A percentile compares a stretch with the other conserved stretches of the same genome.
phyloP scores from a whole-genome alignment of 1,140 invertebrate species.

The Eupeodes corollae region DNA sequence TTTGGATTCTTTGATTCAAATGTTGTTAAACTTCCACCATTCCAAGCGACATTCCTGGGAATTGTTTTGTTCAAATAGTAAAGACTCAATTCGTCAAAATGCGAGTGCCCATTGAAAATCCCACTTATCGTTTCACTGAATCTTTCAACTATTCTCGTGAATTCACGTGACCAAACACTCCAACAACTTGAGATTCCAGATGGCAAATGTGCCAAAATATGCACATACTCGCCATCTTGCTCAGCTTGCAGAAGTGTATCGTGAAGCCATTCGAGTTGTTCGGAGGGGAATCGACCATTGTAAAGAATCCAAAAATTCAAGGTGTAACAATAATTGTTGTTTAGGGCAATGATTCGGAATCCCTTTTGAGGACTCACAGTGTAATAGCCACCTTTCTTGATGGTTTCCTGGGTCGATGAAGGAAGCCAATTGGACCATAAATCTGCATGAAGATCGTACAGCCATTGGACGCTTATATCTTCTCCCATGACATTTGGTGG shows the following conservation, averaged over 20 bases:
- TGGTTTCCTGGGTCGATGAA: constrained; percentile 45
- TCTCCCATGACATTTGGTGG: constrained; percentile 34
- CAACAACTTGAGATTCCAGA: constrained; percentile 56
- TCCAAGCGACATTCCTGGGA: constrained; percentile 59
- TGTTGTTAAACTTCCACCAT: constrained; percentile 61
- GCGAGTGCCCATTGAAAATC: constrained; percentile 74
- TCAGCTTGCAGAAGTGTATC: constrained; percentile 59
- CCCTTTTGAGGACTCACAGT: constrained; percentile 47
- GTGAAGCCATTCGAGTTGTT: constrained; percentile 68
- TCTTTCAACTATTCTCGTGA: constrained; percentile 46
- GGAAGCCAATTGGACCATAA: constrained; percentile 57
- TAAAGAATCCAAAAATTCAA: constrained; percentile 4
- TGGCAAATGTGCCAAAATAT: constrained; percentile 75
- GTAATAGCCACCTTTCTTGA: constrained; percentile 42
- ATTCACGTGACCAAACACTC: constrained; percentile 54
- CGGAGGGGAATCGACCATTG: constrained; percentile 44
- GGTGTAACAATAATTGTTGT: constrained; percentile 7
- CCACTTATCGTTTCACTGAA: constrained; percentile 57
- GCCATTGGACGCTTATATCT: constrained; percentile 50
- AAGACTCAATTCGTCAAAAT: constrained; percentile 61
- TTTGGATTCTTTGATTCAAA: constrained; percentile 62
- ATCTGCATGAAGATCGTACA: constrained; percentile 53
- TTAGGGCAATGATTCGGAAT: constrained; percentile 46
- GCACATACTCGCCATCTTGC: constrained; percentile 56
- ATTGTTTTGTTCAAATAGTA: constrained; percentile 45